Evolutionary conservation across 2,888 invertebrate species (phyloP), one percentile per base, ranked within the genome.

Genomic region (Chloroclysta siterata): DNA sequence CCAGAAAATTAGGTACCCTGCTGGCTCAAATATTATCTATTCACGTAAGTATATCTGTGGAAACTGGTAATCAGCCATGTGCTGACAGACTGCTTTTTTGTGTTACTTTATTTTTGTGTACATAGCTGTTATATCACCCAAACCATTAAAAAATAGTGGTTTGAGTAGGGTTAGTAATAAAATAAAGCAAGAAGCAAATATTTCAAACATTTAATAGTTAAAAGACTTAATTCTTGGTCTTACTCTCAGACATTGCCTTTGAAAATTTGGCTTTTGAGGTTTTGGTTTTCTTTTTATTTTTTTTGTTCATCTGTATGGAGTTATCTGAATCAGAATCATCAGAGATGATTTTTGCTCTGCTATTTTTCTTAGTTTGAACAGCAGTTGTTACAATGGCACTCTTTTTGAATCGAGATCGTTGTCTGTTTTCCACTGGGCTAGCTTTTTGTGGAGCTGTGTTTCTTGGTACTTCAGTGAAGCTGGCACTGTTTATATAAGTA

Each of bases 321-420:
- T 91, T 93, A 41, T 94, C 93, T 6, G 93, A 83, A 75, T 89
- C 94, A 13, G 84, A 89, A 66, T 87, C 87, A 47, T 93, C 93
- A 15, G 89, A 87, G 11, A 84, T 75, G 33, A 82, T 72, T 65
- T 68, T 81, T 42, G 76, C 75, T 55, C 69, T 75, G 65, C 70
- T 84, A 55, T 75, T 71, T 74, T 91, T 93, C 68, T 88, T 91
- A 33, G 78, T 84, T 76, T 93, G 93, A 36, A 93, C 79, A 2
- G 95, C 94, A 11, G 95, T 94, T 33, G 95, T 94, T 0, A 95
- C 94, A 66, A 94, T 87, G 17, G 94, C 94, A 63, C 94, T 88
- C 71, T 94, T 94, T 74, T 94, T 94, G 74, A 95, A 95, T 66
- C 93, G 93, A 62, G 82, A 83, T 70, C 90, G 91, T 69, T 84